phyloP scores from a whole-genome alignment of 2,888 invertebrate species.

The Diarsia rubi region DNA sequence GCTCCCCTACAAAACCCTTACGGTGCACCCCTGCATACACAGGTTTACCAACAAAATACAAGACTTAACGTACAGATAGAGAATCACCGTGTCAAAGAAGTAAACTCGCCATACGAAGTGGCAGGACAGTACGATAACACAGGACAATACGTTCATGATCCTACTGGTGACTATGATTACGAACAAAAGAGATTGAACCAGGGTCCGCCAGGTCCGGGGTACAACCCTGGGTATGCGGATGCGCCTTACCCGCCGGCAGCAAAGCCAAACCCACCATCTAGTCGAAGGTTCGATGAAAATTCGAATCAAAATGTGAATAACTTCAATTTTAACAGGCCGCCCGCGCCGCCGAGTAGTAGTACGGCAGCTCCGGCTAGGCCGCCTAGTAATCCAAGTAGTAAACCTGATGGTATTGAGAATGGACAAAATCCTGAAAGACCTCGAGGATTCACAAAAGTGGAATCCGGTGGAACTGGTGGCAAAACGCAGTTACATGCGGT shows the following conservation, averaged over 20 bases:
- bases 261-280: constrained; percentile 81
- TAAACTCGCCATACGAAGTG: constrained; percentile 82
- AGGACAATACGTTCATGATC: constrained; percentile 87
- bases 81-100: constrained; percentile 84
- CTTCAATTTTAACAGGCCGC: constrained; percentile 80
- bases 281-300: constrained; percentile 84
- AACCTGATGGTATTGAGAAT: constrained; percentile 88
- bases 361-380: constrained; percentile 75
- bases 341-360: constrained; percentile 75
- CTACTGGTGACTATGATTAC: constrained; percentile 87
- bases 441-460: constrained; percentile 92
- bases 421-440: constrained; percentile 88
- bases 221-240: constrained; percentile 84
- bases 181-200: constrained; percentile 83
- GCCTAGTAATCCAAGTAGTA: constrained; percentile 79
- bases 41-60: constrained; percentile 84
- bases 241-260: constrained; percentile 80
- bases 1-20: constrained; percentile 85
- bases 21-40: constrained; percentile 80
- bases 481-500: constrained; percentile 94
- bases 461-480: constrained; percentile 88
- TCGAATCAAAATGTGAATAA: constrained; percentile 84
- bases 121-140: constrained; percentile 86
- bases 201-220: constrained; percentile 75
- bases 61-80: constrained; percentile 84